These are phyloP conservation scores for Xerus rutilus DNA, from an alignment of 2,797 vertebrate genomes.

Conservation along the genomic window DNA sequence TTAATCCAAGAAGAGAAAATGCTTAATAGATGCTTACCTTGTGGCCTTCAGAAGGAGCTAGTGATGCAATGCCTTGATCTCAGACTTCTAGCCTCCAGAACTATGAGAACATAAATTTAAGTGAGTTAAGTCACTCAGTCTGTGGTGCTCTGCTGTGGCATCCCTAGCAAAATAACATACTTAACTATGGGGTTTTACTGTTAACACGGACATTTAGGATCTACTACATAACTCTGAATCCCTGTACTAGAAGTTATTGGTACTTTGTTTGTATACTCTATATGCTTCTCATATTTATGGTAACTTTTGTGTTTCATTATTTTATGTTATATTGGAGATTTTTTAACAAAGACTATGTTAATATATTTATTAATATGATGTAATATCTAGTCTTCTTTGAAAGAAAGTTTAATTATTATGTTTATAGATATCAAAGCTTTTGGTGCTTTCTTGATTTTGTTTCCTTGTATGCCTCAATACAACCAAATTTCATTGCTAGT, in stretches of 20 bases:
- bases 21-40: neutral
- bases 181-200: neutral
- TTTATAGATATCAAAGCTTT: neutral
- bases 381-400: neutral
- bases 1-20: neutral
- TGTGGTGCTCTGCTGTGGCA: neutral
- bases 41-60: neutral
- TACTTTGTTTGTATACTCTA: neutral
- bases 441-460: neutral
- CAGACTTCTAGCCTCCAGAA: neutral
- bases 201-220: neutral
- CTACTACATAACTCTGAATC: neutral
- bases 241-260: neutral
- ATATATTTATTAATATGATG: neutral
- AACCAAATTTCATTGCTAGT: neutral
- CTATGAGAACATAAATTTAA: neutral
- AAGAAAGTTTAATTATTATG: neutral
- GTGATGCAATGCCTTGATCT: neutral
- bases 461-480: neutral
- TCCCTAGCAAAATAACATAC: neutral
- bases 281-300: neutral
- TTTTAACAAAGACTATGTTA: neutral
- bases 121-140: no score
- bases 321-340: neutral
- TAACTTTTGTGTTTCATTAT: neutral